These are phyloP conservation scores for Cryptosula pallasiana DNA, from an alignment of 2,888 invertebrate genomes.

Conservation along the genomic window DNA sequence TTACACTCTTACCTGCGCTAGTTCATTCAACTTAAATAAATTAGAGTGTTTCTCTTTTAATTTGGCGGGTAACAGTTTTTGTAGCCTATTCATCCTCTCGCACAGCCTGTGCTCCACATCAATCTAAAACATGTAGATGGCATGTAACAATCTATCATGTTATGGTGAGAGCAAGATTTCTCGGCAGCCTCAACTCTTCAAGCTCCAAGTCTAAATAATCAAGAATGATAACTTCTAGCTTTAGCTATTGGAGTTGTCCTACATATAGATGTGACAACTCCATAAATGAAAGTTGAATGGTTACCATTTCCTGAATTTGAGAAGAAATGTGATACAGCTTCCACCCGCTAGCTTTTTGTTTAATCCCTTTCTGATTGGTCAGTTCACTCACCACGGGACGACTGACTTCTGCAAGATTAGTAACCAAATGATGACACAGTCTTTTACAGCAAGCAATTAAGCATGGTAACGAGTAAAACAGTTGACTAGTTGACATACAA, in stretches of 20 bases:
- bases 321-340: constrained; percentile 85
- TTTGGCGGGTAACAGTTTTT: not conserved
- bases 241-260: too few relatives aligned
- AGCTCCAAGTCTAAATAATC: too few relatives aligned
- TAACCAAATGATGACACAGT: too few relatives aligned
- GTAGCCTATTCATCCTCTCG: constrained; percentile 1
- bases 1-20: constrained; percentile 46
- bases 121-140: not conserved
- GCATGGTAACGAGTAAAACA: too few relatives aligned
- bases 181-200: too few relatives aligned
- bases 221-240: too few relatives aligned
- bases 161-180: too few relatives aligned
- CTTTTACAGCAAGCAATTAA: too few relatives aligned
- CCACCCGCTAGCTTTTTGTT: constrained; percentile 88
- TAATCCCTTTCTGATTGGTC: constrained; percentile 78
- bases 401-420: constrained; percentile 71
- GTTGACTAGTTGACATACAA: too few relatives aligned
- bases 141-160: too few relatives aligned
- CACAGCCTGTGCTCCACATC: not conserved
- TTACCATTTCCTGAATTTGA: constrained; percentile 87
- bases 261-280: too few relatives aligned
- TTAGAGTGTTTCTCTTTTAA: constrained; percentile 29
- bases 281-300: too few relatives aligned
- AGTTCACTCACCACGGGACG: constrained; percentile 79
- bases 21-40: constrained; percentile 40